Percentiles rank a stretch among this genome's conserved stretches.
Evolutionary conservation across 2,797 vertebrate species (phyloP).

Genomic region (Euphonia xanthogaster): DNA sequence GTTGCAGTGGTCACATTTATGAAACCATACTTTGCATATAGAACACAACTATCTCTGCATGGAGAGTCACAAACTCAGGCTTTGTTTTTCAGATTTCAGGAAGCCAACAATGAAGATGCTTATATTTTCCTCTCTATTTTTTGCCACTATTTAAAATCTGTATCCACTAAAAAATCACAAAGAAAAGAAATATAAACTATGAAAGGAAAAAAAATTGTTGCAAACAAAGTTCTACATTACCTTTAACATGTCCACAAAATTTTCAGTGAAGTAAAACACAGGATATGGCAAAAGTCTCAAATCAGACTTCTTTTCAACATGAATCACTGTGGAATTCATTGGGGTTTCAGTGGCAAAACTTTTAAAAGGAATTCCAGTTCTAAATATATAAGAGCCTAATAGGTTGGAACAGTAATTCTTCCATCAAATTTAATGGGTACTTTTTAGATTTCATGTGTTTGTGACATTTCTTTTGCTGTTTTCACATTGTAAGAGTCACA

Average conservation of each 20-base stretch:
- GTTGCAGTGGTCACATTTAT: background rate
- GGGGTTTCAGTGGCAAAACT: background rate
- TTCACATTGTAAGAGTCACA: slow-evolving; percentile 23
- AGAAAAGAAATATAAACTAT: background rate
- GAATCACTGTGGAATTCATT: background rate
- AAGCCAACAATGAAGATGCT: background rate
- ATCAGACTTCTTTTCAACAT: background rate
- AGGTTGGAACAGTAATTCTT: slow-evolving; percentile 18
- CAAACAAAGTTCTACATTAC: background rate
- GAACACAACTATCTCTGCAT: background rate
- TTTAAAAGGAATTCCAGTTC: background rate
- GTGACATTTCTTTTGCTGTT: slow-evolving; percentile 47
- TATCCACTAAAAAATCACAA: background rate
- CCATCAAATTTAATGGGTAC: slow-evolving; percentile 23
- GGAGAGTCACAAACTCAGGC: background rate
- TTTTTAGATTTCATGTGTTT: slow-evolving; percentile 6
- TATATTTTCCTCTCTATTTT: background rate
- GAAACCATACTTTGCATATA: background rate
- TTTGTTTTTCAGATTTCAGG: background rate
- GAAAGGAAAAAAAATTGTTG: background rate
- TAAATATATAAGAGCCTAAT: background rate
- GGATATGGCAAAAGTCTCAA: background rate
- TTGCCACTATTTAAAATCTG: background rate
- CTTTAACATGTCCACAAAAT: background rate
- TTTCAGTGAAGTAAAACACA: background rate